Conservation (phyloP, 2,888 invertebrate species). For the Lasius fuliginosus region DNA sequence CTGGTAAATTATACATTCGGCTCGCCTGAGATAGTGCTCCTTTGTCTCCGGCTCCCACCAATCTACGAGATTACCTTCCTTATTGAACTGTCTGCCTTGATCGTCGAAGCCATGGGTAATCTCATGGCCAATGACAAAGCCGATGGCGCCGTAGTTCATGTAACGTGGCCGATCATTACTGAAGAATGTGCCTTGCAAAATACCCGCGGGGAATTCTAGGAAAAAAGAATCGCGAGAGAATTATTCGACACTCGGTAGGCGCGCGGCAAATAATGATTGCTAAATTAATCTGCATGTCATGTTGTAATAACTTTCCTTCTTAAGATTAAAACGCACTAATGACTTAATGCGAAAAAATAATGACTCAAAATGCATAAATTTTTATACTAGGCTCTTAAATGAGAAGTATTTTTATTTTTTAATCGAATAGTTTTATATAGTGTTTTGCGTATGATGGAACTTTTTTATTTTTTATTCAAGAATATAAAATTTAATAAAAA, state of each 20-base stretch:
- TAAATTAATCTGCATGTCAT: neutral
- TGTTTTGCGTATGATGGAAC: neutral
- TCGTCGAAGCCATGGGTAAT: constrained; percentile 97
- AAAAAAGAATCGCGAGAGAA: neutral
- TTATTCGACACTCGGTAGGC: neutral
- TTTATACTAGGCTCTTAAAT: neutral
- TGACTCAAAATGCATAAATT: neutral
- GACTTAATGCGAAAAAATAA: neutral
- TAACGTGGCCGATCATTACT: constrained; percentile 95
- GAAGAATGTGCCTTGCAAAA: constrained; percentile 97
- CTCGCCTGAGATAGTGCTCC: constrained; percentile 93
- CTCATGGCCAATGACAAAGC: constrained; percentile 97
- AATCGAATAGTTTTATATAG: neutral
- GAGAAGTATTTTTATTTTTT: neutral
- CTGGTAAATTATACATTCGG: constrained; percentile 97
- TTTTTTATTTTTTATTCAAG: constrained; percentile 2
- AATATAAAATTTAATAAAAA: neutral
- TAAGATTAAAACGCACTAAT: neutral
- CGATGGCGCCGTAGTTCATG: constrained; percentile 97
- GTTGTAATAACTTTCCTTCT: neutral
- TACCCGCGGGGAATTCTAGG: constrained; percentile 90
- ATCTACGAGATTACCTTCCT: constrained; percentile 95
- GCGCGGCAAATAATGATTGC: neutral
- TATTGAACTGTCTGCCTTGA: constrained; percentile 96
- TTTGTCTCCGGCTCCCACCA: constrained; percentile 97